These are phyloP conservation scores for Perccottus glenii DNA, from an alignment of 2,113 vertebrate genomes.

Conservation along the genomic window DNA sequence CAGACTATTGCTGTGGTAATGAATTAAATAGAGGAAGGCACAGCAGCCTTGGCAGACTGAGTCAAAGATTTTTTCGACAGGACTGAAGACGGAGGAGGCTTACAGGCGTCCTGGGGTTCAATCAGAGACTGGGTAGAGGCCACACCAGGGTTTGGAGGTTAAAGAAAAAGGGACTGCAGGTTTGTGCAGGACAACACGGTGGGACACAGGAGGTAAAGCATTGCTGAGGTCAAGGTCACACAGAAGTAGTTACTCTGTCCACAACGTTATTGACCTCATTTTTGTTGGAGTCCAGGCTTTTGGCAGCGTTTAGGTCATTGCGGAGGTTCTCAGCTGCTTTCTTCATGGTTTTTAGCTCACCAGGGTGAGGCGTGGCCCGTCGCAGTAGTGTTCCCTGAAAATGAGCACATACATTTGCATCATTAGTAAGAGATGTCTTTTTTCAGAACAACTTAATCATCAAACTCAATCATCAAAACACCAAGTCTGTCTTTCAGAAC, in stretches of 20 bases:
- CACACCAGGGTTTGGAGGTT: constrained; percentile 53
- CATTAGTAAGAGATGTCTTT: not conserved
- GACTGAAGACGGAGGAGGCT: constrained; percentile 65
- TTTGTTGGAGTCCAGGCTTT: constrained; percentile 99
- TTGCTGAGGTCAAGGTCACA: constrained; percentile 87
- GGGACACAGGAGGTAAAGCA: constrained; percentile 84
- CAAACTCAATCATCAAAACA: no score
- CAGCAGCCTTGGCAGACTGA: constrained; percentile 77
- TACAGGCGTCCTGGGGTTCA: constrained; percentile 72
- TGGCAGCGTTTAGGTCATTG: constrained; percentile 95
- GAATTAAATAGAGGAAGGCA: constrained; percentile 86
- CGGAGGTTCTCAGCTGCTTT: constrained; percentile 94
- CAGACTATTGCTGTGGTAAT: constrained; percentile 78
- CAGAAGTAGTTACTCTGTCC: constrained; percentile 95
- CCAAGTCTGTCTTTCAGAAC: no score
- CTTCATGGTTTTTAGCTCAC: constrained; percentile 96
- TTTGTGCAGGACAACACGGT: constrained; percentile 61
- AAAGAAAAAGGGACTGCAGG: constrained; percentile 18
- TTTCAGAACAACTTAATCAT: no score
- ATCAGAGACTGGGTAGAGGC: constrained; percentile 70
- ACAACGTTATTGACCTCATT: constrained; percentile 97
- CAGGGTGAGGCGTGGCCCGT: constrained; percentile 95
- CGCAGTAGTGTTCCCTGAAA: constrained; percentile 87
- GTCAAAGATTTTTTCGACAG: constrained; percentile 53
- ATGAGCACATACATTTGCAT: not conserved